Percentiles rank a stretch among this genome's conserved stretches.
These are phyloP conservation scores for Drosophila seguyi DNA, from an alignment of 1,140 invertebrate genomes.

Conservation along the genomic window DNA sequence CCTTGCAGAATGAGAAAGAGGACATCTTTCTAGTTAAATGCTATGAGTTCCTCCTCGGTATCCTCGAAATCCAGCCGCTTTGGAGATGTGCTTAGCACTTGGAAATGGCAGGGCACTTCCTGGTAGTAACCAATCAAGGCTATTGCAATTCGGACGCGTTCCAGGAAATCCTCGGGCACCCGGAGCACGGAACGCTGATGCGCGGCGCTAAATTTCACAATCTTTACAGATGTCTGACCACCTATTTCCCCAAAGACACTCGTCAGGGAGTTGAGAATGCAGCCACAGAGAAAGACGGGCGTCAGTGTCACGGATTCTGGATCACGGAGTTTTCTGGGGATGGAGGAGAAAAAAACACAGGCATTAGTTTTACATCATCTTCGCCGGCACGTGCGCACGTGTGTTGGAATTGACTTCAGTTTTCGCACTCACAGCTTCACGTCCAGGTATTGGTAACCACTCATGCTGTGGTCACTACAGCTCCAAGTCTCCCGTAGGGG, in stretches of 20 bases:
- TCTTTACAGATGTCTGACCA: conserved; percentile 86
- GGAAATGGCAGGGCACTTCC: conserved; percentile 86
- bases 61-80: conserved; percentile 54
- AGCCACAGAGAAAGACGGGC: conserved; percentile 86
- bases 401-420: not conserved
- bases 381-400: conserved; percentile 38
- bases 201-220: conserved; percentile 87
- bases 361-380: conserved; percentile 20
- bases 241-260: conserved; percentile 88
- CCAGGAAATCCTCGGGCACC: conserved; percentile 86
- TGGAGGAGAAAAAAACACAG: conserved; percentile 13
- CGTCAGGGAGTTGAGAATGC: conserved; percentile 86
- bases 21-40: conserved; percentile 84
- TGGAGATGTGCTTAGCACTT: conserved; percentile 86
- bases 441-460: conserved; percentile 79
- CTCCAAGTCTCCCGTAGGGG: not conserved
- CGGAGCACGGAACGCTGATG: conserved; percentile 86
- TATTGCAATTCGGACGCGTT: conserved; percentile 87
- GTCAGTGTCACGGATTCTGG: conserved; percentile 84
- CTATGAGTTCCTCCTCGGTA: not conserved
- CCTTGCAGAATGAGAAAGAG: conserved; percentile 85
- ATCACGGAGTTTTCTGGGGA: conserved; percentile 85
- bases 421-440: conserved; percentile 85
- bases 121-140: conserved; percentile 87
- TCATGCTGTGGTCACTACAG: conserved; percentile 66